Base-by-base conservation (phyloP, 2,113 vertebrate genomes). In the Heloderma charlesbogerti region DNA sequence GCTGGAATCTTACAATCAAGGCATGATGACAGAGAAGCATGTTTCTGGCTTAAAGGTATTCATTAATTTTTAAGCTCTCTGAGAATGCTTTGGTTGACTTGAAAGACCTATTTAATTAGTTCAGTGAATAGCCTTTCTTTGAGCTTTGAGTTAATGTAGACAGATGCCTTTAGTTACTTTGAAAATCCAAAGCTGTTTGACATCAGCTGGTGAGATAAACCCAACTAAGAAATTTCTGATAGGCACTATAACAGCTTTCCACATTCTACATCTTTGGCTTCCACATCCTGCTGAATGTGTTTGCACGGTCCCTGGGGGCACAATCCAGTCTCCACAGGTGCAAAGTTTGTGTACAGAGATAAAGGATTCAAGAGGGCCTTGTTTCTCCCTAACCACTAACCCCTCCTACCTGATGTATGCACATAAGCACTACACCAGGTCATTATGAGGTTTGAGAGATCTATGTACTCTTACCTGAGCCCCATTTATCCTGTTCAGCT, bases 121-220 rank as follows among this genome's bases (percentile, higher is more conserved):
- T 92, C 60, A 88, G 8, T 84, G 20, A 4, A 34, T 79, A 15
- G 18, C 15, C 34, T 60, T 12, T 51, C 91, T 93, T 87, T 69
- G 87, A 57, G 22, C 0, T 86, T 93, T 88, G 88, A 27, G 10
- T 81, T 87, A 40, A 31, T 6, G 29, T n/a, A 67, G 2, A 67
- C 1, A 0, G 0, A 10, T 80, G 0, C 12, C 54, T n/a, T 69
- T 89, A 84, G 12, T 3, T 91, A 3, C 43, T 91, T 93, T 90
- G 51, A 34, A 93, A 93, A 91, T 1, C 87, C 86, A 86, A 7
- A 4, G 66, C 81, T 91, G 18, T 45, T 89, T 84, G 89, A 67
- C 69, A 37, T 40, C 18, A 80, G 34, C 4, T 89, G 1, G 25
- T 66, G 3, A 88, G 16, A 57, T 84, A 92, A 79, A 5, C 6